Conservation (phyloP, 2,113 vertebrate species). For the Pao palembangensis region DNA sequence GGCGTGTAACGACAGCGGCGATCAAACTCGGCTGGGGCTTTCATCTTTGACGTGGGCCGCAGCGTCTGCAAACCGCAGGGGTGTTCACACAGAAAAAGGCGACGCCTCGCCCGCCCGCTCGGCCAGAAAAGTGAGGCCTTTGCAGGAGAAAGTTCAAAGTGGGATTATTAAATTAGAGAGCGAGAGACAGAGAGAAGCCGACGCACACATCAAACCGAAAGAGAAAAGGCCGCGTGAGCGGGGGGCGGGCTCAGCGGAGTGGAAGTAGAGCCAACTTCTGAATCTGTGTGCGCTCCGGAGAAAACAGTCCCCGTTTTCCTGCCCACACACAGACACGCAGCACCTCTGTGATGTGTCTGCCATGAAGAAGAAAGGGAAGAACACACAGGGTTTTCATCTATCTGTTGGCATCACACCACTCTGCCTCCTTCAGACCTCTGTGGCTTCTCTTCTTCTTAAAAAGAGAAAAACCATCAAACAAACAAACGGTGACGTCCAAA, state of each 20-base stretch:
- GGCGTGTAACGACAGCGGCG: too few relatives aligned
- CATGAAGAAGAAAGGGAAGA: slow-evolving; percentile 47
- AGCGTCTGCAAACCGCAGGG: slow-evolving; percentile 16
- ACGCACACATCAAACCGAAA: slow-evolving; percentile 68
- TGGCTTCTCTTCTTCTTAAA: slow-evolving; percentile 24
- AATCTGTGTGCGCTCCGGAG: slow-evolving; percentile 52
- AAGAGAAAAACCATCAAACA: too few relatives aligned
- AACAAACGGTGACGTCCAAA: background rate
- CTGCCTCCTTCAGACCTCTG: slow-evolving; percentile 37
- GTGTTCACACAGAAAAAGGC: slow-evolving; percentile 22
- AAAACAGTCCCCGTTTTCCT: slow-evolving; percentile 41
- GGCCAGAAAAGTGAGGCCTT: slow-evolving; percentile 50
- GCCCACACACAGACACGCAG: slow-evolving; percentile 27
- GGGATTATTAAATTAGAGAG: slow-evolving; percentile 72
- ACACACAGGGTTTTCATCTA: slow-evolving; percentile 60
- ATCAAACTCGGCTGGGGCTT: too few relatives aligned
- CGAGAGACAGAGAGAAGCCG: slow-evolving; percentile 63
- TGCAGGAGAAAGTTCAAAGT: slow-evolving; percentile 67
- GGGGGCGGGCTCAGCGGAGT: slow-evolving; percentile 50
- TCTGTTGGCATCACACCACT: slow-evolving; percentile 38
- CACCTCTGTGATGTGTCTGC: slow-evolving; percentile 63
- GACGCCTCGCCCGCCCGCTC: slow-evolving; percentile 23
- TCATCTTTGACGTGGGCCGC: too few relatives aligned
- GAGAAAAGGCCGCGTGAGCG: slow-evolving; percentile 35
- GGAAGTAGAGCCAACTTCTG: slow-evolving; percentile 61